A percentile compares a stretch with the other conserved stretches of the same genome.
These are phyloP conservation scores for Blastobasis adustella DNA, from an alignment of 2,888 invertebrate species.

Conservation along the genomic window DNA sequence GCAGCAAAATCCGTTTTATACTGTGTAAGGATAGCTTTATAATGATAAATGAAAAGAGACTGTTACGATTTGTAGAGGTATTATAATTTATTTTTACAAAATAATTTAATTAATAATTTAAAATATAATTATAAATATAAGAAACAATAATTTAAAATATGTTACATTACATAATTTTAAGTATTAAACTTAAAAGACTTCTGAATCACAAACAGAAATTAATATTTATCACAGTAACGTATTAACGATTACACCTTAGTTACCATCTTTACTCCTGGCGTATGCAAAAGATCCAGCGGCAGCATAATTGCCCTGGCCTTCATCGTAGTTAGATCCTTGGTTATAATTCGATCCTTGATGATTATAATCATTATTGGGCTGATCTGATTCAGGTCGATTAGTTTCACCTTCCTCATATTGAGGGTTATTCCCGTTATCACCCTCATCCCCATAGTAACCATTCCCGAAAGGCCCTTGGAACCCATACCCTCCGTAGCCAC, in stretches of 20 bases:
- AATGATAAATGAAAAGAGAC: too few species aligned
- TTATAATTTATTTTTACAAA: too few species aligned
- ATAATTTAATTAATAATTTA: too few species aligned
- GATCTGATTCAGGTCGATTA: background rate
- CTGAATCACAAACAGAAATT: too few species aligned
- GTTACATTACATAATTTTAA: too few species aligned
- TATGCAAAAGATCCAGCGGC: conserved; percentile 16
- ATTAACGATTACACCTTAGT: background rate
- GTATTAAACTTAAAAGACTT: too few species aligned
- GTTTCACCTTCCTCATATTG: background rate
- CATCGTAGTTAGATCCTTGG: conserved; percentile 2
- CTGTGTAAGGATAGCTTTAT: too few species aligned
- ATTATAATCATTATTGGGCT: background rate
- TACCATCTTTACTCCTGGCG: conserved; percentile 11
- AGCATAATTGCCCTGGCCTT: conserved; percentile 8
- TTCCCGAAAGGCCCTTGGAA: conserved; percentile 35
- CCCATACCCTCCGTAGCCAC: conserved; percentile 23
- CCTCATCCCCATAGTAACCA: conserved; percentile 30
- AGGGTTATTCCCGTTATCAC: conserved; percentile 10
- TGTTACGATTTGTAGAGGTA: too few species aligned
- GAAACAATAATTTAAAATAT: too few species aligned
- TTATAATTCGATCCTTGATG: background rate
- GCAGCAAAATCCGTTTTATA: too few species aligned
- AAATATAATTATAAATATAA: too few species aligned
- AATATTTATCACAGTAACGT: background rate